Evolutionary conservation across 1,140 invertebrate species (phyloP), one percentile per base, ranked within the genome.

Genomic region (Hyles euphorbiae): DNA sequence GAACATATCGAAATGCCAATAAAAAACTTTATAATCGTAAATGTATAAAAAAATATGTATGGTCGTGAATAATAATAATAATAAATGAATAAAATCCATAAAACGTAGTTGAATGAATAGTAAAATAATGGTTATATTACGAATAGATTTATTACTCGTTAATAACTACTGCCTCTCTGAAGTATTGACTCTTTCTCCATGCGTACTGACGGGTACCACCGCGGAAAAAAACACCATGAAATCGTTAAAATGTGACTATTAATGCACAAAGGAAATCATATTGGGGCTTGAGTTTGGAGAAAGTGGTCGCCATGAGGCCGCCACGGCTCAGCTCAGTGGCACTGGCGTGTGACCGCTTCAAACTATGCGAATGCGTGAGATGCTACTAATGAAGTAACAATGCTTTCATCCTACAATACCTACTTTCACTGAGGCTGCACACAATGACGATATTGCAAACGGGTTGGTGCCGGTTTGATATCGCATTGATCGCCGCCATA

Each of bases 111-210:
- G 66, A 81, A 5, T 77, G 68, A 81, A 78, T 22, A 22, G 22
- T 22, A 22, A 78, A 74, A 79, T 74, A 76, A 80, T 78, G 76
- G 73, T 71, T 70, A 78, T 86, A 89, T 83, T 83, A 88, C 79
- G 82, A 86, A 88, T 75, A 87, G 76, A 79, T 78, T 81, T 76
- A 88, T 90, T 90, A 90, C 88, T 90, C 88, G 81, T 88, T 85
- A 80, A 88, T 92, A 89, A 92, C 94, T 92, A 97, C 95, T 91
- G 95, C 95, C 93, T 97, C 95, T 93, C 94, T 95, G 95, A 97
- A 97, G 94, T 96, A 94, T 91, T 95, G 92, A 93, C 95, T 96
- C 94, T 95, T 94, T 92, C 95, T 95, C 96, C 96, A 97, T 92
- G 95, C 94, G 93, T 95, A 96, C 95, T 96, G 83, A 91, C 86